Conservation (phyloP, 2,113 vertebrate species). For the Oriolus oriolus region DNA sequence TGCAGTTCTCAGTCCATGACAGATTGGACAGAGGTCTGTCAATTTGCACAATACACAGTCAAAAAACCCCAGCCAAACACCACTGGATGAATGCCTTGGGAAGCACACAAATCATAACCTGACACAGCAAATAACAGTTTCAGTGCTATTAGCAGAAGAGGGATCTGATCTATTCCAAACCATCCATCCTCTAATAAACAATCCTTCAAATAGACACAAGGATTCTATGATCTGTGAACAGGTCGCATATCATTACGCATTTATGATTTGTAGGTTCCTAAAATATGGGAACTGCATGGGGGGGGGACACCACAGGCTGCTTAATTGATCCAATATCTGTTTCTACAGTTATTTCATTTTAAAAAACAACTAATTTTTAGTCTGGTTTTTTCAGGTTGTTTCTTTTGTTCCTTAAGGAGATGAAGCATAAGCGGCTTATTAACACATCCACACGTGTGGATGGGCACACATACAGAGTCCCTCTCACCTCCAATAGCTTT, state of each 20-base stretch:
- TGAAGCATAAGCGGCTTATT: background rate
- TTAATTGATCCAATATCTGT: background rate
- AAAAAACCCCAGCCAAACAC: background rate
- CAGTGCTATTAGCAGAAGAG: background rate
- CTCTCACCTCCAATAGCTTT: background rate
- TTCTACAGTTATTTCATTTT: background rate
- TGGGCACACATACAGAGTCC: background rate
- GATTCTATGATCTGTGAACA: background rate
- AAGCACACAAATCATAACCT: background rate
- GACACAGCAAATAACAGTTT: background rate
- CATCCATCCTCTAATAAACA: background rate
- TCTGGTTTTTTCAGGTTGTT: background rate
- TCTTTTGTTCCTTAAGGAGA: background rate
- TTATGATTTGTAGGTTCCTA: background rate
- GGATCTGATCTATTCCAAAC: background rate
- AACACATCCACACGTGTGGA: background rate
- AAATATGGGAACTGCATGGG: background rate
- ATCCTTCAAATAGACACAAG: background rate
- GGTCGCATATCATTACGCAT: background rate
- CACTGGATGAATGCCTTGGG: background rate
- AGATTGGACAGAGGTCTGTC: background rate
- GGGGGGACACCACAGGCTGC: background rate
- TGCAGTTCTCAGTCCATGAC: background rate
- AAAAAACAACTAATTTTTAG: background rate
- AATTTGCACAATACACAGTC: fast-evolving